These are phyloP conservation scores for Nyctalus aviator DNA, from an alignment of 2,797 vertebrate species.

Conservation along the genomic window DNA sequence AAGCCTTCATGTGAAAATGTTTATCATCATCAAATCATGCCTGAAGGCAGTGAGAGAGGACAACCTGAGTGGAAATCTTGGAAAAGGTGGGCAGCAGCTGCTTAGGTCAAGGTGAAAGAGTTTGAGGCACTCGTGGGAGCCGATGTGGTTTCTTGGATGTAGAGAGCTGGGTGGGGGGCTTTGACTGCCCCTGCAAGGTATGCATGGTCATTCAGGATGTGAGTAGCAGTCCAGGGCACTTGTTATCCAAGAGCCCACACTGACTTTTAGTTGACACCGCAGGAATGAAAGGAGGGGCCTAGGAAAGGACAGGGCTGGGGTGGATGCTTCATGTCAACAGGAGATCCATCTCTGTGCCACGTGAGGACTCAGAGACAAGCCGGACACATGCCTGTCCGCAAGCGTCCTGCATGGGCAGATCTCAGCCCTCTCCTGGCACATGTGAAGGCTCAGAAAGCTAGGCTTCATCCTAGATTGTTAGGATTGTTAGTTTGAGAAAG, in stretches of 20 bases:
- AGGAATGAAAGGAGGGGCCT: not conserved
- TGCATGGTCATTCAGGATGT: not conserved
- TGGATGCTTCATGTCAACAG: not conserved
- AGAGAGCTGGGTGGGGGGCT: not conserved
- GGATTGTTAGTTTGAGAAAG: not conserved
- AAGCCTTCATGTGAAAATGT: slow-evolving; percentile 21
- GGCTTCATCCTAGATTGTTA: not conserved
- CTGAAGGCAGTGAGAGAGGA: not conserved
- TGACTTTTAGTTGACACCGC: not conserved
- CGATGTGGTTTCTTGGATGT: not conserved
- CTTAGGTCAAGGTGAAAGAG: not conserved
- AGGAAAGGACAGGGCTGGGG: not conserved
- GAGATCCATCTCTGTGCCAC: not conserved
- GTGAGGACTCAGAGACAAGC: not conserved
- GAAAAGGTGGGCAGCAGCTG: not conserved
- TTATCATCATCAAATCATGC: not conserved
- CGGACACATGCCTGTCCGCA: not conserved
- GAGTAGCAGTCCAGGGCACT: not conserved
- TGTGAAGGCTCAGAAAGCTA: not conserved
- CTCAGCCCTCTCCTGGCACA: not conserved
- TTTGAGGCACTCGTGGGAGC: not conserved
- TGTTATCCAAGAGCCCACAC: not conserved
- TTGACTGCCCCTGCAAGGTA: accelerated
- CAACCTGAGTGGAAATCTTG: not conserved
- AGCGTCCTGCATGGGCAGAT: not conserved